These are phyloP conservation scores for Cephus runcator DNA, from an alignment of 2,888 invertebrate genomes.

Conservation along the genomic window DNA sequence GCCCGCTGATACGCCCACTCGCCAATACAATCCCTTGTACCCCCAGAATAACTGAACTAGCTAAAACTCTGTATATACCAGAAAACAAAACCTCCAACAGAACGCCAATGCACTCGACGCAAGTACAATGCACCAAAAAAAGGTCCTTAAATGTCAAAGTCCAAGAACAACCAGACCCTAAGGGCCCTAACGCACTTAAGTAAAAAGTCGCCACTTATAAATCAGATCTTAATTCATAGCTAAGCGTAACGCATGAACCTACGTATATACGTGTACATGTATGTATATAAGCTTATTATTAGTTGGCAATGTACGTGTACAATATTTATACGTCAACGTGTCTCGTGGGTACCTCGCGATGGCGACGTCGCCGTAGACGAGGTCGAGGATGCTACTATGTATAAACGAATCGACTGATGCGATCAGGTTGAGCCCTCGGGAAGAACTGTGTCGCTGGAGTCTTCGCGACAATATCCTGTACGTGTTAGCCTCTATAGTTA, in stretches of 20 bases:
- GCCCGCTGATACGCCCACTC: background rate
- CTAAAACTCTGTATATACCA: background rate
- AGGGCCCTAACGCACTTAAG: background rate
- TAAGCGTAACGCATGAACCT: background rate
- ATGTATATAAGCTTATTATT: constrained; percentile 10
- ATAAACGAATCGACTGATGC: constrained; percentile 41
- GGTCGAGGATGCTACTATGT: constrained; percentile 5
- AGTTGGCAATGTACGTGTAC: constrained; percentile 10
- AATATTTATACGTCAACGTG: constrained; percentile 6
- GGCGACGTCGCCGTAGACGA: constrained; percentile 9
- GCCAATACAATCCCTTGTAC: background rate
- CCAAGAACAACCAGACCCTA: background rate
- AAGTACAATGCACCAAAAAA: background rate
- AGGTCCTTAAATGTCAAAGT: background rate
- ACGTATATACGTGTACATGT: background rate
- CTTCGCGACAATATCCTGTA: constrained; percentile 58
- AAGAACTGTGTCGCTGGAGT: constrained; percentile 61
- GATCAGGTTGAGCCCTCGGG: constrained; percentile 56
- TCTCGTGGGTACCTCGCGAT: constrained; percentile 5
- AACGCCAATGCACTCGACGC: background rate
- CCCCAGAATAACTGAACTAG: background rate
- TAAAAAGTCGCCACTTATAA: background rate
- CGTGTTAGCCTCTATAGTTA: constrained; percentile 61
- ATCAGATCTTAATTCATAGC: background rate
- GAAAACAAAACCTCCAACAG: background rate